Base-by-base conservation (phyloP, 2,888 invertebrate species). In the Morinoia aosen region DNA sequence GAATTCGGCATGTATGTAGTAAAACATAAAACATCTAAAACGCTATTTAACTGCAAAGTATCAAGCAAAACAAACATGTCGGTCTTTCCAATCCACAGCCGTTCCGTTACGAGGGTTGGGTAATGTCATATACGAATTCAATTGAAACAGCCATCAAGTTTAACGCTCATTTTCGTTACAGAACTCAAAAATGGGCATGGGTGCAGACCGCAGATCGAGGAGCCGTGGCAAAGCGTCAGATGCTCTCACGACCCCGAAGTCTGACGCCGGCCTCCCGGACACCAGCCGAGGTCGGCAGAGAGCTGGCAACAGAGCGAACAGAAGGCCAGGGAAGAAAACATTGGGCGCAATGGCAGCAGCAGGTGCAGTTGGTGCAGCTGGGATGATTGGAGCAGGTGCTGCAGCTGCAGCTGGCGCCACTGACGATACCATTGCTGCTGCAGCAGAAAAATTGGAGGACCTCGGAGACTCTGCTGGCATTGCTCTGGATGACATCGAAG, bases 321-420 rank as follows among this genome's bases (percentile, higher is more conserved):
- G 64, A 39, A 95, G 25, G 39, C 39, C n/a, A 39, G 57, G 58
- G 33, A 88, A 58, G 64, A 91, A 58, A 19, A 93, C 91, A 12
- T 48, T 91, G 56, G 58, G 95, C 48, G 88, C 95, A 16, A 58
- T 93, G 40, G 95, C 93, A 40, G 95, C 88, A 95, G 96, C 76
- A 95, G 96, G 16, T 95, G 94, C 57, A 95, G 95, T 33, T 96
- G 96, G 64, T 96, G 96, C n/a, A 95, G 96, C 95, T 96, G 96
- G 90, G 96, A 91, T 98, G 98, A 96, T 97, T 97, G 97, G 97
- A 96, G 97, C 95, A 14, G 94, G 58, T 58, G 58, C 39, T 16
- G 90, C 91, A 56, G 57, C 58, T 39, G 88, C 58, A 95, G 76
- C 57, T 39, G 95, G 95, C 25, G 88, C 58, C 1, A 91, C 94